phyloP scores from a whole-genome alignment of 2,797 vertebrate genomes.

The Scolopax bukidnonensis region DNA sequence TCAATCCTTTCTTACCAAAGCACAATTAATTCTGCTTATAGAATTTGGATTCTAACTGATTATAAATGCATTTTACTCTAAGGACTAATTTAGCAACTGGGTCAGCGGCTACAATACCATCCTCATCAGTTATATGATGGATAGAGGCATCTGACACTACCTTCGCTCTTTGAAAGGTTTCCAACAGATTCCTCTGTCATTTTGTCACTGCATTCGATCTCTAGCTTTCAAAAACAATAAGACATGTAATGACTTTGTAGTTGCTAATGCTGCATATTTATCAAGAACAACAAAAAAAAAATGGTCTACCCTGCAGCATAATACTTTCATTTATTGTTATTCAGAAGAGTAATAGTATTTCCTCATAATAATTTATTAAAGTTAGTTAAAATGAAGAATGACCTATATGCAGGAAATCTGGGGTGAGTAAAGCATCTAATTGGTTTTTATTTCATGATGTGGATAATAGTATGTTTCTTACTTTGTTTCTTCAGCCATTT shows the following conservation, averaged over 20 bases:
- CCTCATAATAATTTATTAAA: slow-evolving; percentile 14
- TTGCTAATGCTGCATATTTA: slow-evolving; percentile 46
- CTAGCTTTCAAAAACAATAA: slow-evolving; percentile 59
- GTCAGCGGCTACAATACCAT: slow-evolving; percentile 18
- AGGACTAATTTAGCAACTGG: slow-evolving; percentile 32
- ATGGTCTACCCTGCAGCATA: background rate
- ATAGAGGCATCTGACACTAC: slow-evolving; percentile 16
- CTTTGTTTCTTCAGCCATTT: background rate
- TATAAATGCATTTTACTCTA: slow-evolving; percentile 38
- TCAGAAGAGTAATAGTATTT: slow-evolving; percentile 1
- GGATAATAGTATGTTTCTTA: background rate
- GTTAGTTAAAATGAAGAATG: background rate
- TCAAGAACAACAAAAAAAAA: slow-evolving; percentile 11
- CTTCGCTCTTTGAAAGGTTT: slow-evolving; percentile 21
- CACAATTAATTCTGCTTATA: slow-evolving; percentile 16
- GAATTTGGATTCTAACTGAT: slow-evolving; percentile 2
- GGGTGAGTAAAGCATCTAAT: background rate
- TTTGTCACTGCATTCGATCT: background rate
- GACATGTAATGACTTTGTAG: slow-evolving; percentile 21
- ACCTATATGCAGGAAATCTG: background rate
- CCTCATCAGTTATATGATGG: slow-evolving; percentile 9
- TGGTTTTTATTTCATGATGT: background rate
- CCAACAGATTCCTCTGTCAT: background rate
- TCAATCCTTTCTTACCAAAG: background rate
- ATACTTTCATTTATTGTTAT: slow-evolving; percentile 39